phyloP scores from a whole-genome alignment of 2,888 invertebrate species.

The Acleris holmiana region DNA sequence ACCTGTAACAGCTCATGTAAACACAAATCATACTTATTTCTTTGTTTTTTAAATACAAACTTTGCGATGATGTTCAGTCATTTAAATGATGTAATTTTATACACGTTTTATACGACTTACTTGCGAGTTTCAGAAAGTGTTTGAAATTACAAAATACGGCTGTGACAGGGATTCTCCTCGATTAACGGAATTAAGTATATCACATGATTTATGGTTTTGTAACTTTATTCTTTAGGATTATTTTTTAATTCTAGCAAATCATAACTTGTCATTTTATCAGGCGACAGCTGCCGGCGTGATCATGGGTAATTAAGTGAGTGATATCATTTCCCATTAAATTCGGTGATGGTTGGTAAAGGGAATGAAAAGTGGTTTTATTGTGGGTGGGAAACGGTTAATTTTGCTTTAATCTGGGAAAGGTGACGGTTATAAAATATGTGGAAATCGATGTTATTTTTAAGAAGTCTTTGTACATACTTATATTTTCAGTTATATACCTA shows the following conservation, averaged over 20 bases:
- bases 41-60: too few relatives aligned
- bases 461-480: constrained; percentile 1
- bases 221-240: constrained; percentile 42
- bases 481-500: neutral
- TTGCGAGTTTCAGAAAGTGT: too few relatives aligned
- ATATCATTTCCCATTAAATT: constrained; percentile 74
- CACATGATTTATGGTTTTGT: too few relatives aligned
- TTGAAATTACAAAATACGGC: too few relatives aligned
- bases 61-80: too few relatives aligned
- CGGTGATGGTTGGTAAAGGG: constrained; percentile 69
- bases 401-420: constrained; percentile 21
- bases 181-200: too few relatives aligned
- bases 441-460: neutral
- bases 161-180: too few relatives aligned
- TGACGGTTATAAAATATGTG: constrained; percentile 20
- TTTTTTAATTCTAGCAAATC: constrained; percentile 69
- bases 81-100: too few relatives aligned
- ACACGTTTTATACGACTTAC: too few relatives aligned
- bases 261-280: constrained; percentile 61
- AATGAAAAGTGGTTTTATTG: constrained; percentile 44
- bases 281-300: constrained; percentile 56
- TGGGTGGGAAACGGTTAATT: constrained; percentile 34
- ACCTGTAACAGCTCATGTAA: too few relatives aligned
- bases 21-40: too few relatives aligned
- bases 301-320: constrained; percentile 74